These are phyloP conservation scores for Plecotus auritus DNA, from an alignment of 2,113 vertebrate genomes.

Conservation along the genomic window DNA sequence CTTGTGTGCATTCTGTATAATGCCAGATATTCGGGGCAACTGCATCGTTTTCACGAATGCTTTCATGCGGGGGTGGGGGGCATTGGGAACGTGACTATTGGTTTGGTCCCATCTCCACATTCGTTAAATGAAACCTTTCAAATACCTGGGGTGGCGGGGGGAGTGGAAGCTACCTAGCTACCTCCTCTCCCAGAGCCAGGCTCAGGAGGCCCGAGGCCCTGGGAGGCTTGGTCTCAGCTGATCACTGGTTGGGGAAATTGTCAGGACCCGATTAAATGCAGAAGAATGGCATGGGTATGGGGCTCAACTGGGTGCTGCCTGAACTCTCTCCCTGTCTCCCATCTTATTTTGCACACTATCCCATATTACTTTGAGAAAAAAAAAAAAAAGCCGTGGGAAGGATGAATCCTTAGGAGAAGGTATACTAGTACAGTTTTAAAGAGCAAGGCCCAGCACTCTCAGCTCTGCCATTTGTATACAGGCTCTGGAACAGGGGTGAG, in stretches of 20 bases:
- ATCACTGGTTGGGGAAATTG: neutral
- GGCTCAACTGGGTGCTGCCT: neutral
- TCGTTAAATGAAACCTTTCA: too few relatives aligned
- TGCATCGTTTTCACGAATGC: neutral
- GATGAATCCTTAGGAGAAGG: neutral
- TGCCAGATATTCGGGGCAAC: neutral
- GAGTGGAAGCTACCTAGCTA: neutral
- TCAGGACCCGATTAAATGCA: neutral
- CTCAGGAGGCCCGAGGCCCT: rapidly evolving
- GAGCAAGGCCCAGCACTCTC: neutral
- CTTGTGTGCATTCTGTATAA: too few relatives aligned
- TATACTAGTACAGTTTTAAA: neutral
- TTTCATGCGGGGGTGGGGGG: neutral
- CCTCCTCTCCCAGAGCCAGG: neutral
- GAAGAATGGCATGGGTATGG: neutral
- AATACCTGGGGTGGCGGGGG: neutral
- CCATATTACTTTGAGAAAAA: rapidly evolving
- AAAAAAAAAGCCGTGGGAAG: neutral
- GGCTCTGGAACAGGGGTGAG: too few relatives aligned
- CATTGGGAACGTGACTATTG: too few relatives aligned
- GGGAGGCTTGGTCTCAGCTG: neutral
- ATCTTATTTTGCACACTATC: neutral
- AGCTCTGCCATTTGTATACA: neutral
- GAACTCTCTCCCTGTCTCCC: neutral
- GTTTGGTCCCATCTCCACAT: neutral